These are phyloP conservation scores for Hyla sarda DNA, from an alignment of 2,113 vertebrate genomes.

Conservation along the genomic window DNA sequence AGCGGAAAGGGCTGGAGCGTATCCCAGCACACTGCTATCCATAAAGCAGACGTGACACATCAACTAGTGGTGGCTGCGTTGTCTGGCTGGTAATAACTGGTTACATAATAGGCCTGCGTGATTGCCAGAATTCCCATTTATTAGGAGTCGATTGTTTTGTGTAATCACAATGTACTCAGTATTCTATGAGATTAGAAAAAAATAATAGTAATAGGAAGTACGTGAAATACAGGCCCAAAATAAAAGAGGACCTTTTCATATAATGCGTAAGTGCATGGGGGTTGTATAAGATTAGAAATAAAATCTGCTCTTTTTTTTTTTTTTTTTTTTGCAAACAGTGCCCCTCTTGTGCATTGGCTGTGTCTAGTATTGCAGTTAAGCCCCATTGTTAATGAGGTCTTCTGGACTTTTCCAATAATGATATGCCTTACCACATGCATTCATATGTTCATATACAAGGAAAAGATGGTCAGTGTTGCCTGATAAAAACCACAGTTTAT, in stretches of 20 bases:
- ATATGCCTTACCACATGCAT: neutral
- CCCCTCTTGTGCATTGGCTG: neutral
- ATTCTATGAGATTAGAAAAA: neutral
- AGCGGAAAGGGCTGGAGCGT: slow-evolving; percentile 22
- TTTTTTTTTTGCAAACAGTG: neutral
- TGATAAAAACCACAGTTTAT: too few species aligned
- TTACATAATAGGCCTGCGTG: slow-evolving; percentile 5
- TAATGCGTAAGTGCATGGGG: neutral
- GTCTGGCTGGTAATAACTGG: slow-evolving; percentile 15
- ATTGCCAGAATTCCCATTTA: neutral
- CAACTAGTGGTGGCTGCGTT: slow-evolving; percentile 12
- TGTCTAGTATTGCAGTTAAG: neutral
- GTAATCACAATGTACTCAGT: neutral
- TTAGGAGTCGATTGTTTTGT: neutral
- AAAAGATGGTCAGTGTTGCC: too few species aligned
- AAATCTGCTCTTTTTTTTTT: neutral
- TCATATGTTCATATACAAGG: neutral
- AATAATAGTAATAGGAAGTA: neutral
- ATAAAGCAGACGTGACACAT: slow-evolving; percentile 32
- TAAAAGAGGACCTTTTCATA: too few species aligned
- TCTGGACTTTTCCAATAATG: neutral
- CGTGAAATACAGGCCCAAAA: too few species aligned
- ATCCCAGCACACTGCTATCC: slow-evolving; percentile 14
- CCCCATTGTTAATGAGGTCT: neutral
- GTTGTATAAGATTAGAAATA: neutral